phyloP scores from a whole-genome alignment of 2,113 vertebrate species.

The Brienomyrus brachyistius region DNA sequence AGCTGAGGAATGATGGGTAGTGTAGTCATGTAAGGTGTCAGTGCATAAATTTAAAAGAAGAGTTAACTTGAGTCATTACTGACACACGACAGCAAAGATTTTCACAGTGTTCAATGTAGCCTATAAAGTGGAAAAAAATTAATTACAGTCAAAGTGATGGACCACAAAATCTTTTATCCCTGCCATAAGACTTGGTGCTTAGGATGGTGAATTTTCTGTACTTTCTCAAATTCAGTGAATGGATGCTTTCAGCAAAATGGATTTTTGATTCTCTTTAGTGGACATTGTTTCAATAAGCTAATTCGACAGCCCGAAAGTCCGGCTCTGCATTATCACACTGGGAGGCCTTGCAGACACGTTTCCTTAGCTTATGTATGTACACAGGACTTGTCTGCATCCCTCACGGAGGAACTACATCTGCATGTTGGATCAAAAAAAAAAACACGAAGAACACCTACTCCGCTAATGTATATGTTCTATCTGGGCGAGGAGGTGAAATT shows the following conservation, averaged over 20 bases:
- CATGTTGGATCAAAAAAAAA: not conserved
- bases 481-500: not conserved
- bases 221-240: not conserved
- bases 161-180: not conserved
- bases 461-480: not conserved
- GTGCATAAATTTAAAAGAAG: not conserved
- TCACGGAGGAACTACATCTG: not conserved
- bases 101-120: not conserved
- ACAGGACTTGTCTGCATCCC: not conserved
- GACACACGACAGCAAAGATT: not conserved
- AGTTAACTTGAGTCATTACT: not conserved
- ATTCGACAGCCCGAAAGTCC: not conserved
- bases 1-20: not conserved
- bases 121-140: not conserved
- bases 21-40: not conserved
- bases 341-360: not conserved
- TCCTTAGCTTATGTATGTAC: not conserved
- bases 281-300: not conserved
- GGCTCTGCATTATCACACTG: not conserved
- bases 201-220: not conserved
- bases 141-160: not conserved
- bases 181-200: not conserved
- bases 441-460: not conserved
- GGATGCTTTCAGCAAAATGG: not conserved
- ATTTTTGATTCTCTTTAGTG: not conserved